These are phyloP conservation scores for Amphibalanus amphitrite DNA, from an alignment of 1,140 invertebrate genomes.

Conservation along the genomic window DNA sequence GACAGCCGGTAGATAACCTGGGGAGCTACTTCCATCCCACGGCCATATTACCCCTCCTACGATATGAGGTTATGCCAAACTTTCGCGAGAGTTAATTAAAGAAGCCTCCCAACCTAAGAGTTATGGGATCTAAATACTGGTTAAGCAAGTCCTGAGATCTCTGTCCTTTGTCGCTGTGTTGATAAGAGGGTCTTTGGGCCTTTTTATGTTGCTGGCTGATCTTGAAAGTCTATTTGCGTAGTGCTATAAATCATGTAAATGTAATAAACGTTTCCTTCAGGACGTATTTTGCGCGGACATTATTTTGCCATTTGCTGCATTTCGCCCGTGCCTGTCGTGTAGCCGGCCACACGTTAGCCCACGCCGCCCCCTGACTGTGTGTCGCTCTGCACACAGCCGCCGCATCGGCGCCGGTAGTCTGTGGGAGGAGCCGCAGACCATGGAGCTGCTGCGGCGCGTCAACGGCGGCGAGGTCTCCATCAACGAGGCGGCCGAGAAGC, in stretches of 20 bases:
- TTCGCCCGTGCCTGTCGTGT: not conserved
- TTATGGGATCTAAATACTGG: no score
- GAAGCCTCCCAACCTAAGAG: no score
- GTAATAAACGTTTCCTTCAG: slow-evolving; percentile 8
- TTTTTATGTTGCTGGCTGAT: no score
- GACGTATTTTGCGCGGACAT: slow-evolving; percentile 4
- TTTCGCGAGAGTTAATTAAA: no score
- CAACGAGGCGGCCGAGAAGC: slow-evolving; percentile 17
- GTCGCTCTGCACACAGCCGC: not conserved
- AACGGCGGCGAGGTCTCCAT: slow-evolving; percentile 16
- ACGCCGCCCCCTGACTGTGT: not conserved
- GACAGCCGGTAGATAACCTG: no score
- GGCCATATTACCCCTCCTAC: no score
- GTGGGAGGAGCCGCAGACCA: slow-evolving; percentile 18
- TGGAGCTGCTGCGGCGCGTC: slow-evolving; percentile 16
- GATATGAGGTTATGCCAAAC: no score
- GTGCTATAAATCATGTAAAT: slow-evolving; percentile 4
- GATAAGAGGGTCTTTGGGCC: no score
- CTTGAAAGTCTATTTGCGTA: not conserved
- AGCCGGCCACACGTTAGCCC: not conserved
- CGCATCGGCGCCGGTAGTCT: slow-evolving; percentile 9
- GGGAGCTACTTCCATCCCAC: no score
- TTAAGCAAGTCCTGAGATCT: no score
- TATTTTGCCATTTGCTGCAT: not conserved
- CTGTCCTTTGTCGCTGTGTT: no score